Evolutionary conservation across 2,113 vertebrate genomes (phyloP), one percentile per base, ranked within the genome.

Genomic region (Chaetops frenatus): DNA sequence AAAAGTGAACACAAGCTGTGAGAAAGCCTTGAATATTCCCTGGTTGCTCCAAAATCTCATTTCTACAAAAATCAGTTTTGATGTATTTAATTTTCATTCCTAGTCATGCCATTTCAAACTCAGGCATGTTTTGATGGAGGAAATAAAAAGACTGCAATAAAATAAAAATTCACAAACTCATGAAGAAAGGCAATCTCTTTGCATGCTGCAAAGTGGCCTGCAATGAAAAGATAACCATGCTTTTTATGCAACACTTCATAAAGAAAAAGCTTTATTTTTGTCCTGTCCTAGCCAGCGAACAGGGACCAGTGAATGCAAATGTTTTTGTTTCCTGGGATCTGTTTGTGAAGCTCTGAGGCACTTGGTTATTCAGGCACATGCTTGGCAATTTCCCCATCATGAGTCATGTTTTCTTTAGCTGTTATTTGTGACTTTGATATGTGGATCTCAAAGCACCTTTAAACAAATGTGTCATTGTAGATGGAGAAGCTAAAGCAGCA

Each of bases 1-100:
- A 76, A 80, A 72, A 5, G 33, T 44, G 56, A 92, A 53, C 56
- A 50, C 51, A 81, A 90, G 88, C 92, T 79, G 65, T 51, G 84
- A 96, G 80, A 92, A 93, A 93, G 80, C 80, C 90, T 92, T 96
- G 93, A 96, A 93, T 89, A 78, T 88, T 96, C 95, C 92, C 86
- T 60, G 29, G 81, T 84, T 90, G 76, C 80, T 92, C 72, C 53
- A 90, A 83, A 92, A 93, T 71, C 94, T 95, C 85, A 93, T 93
- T 94, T 97, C 76, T 88, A 90, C 82, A 94, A 90, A 94, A 95
- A 94, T 94, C 82, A 90, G 92, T 71, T 96, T 84, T 94, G 92
- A 96, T 94, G 94, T 96, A 96, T 97, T 97, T 96, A 96, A 95
- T 96, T 96, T 96, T 96, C 95, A 93, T 93, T 93, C 88, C 80